phyloP scores from a whole-genome alignment of 2,888 invertebrate genomes.

The Caenorhabditis sulstoni region DNA sequence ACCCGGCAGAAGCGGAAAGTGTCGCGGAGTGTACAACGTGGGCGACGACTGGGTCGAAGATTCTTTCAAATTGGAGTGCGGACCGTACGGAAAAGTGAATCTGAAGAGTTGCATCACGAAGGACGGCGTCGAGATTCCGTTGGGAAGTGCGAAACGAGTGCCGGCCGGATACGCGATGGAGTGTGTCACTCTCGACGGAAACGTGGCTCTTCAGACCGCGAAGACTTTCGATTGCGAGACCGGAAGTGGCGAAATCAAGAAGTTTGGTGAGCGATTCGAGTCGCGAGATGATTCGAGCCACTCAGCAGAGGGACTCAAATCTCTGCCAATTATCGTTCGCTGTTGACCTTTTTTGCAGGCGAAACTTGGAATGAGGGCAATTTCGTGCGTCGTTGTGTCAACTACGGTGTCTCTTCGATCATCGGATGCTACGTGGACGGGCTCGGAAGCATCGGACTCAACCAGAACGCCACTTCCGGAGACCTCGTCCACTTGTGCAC shows the following conservation, averaged over 20 bases:
- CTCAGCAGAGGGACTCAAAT: neutral
- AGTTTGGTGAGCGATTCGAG: conserved; percentile 41
- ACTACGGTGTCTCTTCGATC: conserved; percentile 41
- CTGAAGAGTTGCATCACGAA: conserved; percentile 37
- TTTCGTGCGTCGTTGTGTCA: conserved; percentile 41
- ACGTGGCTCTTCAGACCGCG: conserved; percentile 38
- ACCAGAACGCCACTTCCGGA: conserved; percentile 42
- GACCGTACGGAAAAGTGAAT: conserved; percentile 39
- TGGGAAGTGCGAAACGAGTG: conserved; percentile 42
- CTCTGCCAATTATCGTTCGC: conserved; percentile 8
- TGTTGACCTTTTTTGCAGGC: conserved; percentile 28
- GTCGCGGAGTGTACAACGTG: conserved; percentile 36
- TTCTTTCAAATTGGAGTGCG: conserved; percentile 43
- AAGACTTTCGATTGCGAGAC: conserved; percentile 45
- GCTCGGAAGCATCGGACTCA: conserved; percentile 35
- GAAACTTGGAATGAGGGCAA: conserved; percentile 53
- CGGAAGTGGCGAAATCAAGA: conserved; percentile 21
- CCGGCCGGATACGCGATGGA: conserved; percentile 55
- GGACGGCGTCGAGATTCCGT: conserved; percentile 43
- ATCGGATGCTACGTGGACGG: conserved; percentile 36
- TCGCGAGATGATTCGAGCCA: too few relatives aligned
- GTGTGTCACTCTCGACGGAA: conserved; percentile 36
- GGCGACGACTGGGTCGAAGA: conserved; percentile 51
- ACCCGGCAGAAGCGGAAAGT: conserved; percentile 38
- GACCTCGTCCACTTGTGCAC: conserved; percentile 37